phyloP scores from a whole-genome alignment of 2,888 invertebrate genomes.

The Aphodius sticticus region DNA sequence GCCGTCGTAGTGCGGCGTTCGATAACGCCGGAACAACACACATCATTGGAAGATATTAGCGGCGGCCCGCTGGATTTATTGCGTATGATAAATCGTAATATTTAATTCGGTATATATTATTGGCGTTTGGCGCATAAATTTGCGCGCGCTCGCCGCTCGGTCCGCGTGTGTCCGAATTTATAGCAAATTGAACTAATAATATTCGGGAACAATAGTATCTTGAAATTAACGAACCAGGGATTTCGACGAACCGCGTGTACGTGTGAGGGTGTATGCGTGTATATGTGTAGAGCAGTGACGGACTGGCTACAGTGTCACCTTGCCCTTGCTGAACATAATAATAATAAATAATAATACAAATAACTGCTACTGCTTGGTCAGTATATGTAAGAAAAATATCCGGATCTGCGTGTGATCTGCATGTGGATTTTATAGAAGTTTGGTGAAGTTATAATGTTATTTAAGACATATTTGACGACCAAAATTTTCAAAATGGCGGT shows the following conservation, averaged over 20 bases:
- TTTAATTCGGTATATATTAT: constrained; percentile 37
- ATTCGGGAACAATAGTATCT: constrained; percentile 49
- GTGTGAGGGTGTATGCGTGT: neutral
- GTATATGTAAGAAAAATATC: too few species aligned
- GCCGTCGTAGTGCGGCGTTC: constrained; percentile 23
- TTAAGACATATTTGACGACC: too few species aligned
- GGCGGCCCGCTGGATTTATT: constrained; percentile 29
- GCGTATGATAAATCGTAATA: constrained; percentile 35
- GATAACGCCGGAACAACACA: constrained; percentile 23
- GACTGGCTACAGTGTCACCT: neutral
- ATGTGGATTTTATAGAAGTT: too few species aligned
- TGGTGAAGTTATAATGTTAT: too few species aligned
- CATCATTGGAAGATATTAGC: constrained; percentile 30
- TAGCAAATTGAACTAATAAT: constrained; percentile 39
- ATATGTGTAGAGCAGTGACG: neutral
- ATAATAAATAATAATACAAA: neutral
- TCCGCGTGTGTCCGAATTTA: constrained; percentile 30
- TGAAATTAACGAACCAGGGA: constrained; percentile 56
- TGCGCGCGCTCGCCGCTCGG: neutral
- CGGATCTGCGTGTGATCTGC: too few species aligned
- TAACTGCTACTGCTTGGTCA: too few species aligned
- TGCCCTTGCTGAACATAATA: neutral
- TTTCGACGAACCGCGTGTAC: neutral
- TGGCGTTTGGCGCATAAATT: constrained; percentile 25
- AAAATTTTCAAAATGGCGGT: too few species aligned